A percentile compares a stretch with the other conserved stretches of the same genome.
These are phyloP conservation scores for Clupea harengus DNA, from an alignment of 2,113 vertebrate species.

Conservation along the genomic window DNA sequence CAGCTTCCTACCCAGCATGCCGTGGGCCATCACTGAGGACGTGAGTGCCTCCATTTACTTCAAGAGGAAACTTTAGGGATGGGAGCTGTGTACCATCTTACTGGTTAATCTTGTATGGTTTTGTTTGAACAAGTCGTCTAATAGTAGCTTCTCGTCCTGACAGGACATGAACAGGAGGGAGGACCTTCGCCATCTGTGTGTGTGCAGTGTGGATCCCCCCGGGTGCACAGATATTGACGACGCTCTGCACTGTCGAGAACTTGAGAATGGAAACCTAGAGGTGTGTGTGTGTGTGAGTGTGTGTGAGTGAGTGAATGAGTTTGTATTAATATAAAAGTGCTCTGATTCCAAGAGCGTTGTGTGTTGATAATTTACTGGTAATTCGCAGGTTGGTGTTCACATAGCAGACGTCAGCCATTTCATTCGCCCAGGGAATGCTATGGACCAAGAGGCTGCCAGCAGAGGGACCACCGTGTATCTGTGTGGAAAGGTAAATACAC, in stretches of 20 bases:
- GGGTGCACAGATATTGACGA: constrained; percentile 99
- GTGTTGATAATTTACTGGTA: background rate
- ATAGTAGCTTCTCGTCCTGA: background rate
- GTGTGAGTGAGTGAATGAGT: background rate
- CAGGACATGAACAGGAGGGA: constrained; percentile 85
- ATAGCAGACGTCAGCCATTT: constrained; percentile 98
- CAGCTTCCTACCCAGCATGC: constrained; percentile 91
- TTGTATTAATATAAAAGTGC: background rate
- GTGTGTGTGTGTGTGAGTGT: background rate
- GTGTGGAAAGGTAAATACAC: constrained; percentile 83
- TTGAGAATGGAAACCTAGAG: constrained; percentile 89
- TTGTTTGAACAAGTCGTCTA: background rate
- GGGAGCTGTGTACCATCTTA: background rate
- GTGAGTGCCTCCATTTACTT: constrained; percentile 55
- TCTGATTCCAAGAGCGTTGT: background rate
- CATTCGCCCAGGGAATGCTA: constrained; percentile 90
- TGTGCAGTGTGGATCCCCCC: constrained; percentile 97
- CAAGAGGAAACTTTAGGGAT: background rate
- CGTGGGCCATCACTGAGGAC: constrained; percentile 88
- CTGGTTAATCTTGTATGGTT: background rate
- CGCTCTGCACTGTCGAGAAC: constrained; percentile 85
- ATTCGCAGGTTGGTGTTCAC: constrained; percentile 88
- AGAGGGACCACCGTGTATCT: constrained; percentile 96
- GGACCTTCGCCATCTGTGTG: constrained; percentile 81
- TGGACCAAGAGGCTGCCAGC: constrained; percentile 91